A percentile compares a stretch with the other conserved stretches of the same genome.
Evolutionary conservation across 2,888 invertebrate species (phyloP).

Genomic region (Allygus modestus): DNA sequence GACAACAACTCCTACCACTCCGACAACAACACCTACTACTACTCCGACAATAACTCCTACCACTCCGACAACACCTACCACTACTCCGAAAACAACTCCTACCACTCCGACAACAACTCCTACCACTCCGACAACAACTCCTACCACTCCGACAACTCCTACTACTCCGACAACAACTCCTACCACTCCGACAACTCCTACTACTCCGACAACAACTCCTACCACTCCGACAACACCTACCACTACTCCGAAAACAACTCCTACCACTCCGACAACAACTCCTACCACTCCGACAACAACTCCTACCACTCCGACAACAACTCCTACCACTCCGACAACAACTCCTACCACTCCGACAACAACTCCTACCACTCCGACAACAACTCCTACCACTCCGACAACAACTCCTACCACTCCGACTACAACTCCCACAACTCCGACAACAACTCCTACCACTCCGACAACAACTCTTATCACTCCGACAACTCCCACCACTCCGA

Average conservation of each 20-base stretch:
- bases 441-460: not conserved
- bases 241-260: not conserved
- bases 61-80: not conserved
- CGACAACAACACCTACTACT: not conserved
- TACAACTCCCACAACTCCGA: not conserved
- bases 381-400: not conserved
- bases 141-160: not conserved
- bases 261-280: not conserved
- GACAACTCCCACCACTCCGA: not conserved
- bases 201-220: not conserved
- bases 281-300: not conserved
- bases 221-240: not conserved
- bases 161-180: not conserved
- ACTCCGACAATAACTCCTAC: not conserved
- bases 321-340: constrained; percentile 2
- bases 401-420: not conserved
- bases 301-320: constrained; percentile 20
- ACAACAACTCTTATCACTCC: not conserved
- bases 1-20: not conserved
- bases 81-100: not conserved
- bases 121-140: not conserved
- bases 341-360: not conserved
- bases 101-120: not conserved
- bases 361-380: not conserved
- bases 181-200: not conserved